Evolutionary conservation across 2,888 invertebrate genomes (phyloP), one percentile per base, ranked within the genome.

Genomic region (Melinaea menophilus): DNA sequence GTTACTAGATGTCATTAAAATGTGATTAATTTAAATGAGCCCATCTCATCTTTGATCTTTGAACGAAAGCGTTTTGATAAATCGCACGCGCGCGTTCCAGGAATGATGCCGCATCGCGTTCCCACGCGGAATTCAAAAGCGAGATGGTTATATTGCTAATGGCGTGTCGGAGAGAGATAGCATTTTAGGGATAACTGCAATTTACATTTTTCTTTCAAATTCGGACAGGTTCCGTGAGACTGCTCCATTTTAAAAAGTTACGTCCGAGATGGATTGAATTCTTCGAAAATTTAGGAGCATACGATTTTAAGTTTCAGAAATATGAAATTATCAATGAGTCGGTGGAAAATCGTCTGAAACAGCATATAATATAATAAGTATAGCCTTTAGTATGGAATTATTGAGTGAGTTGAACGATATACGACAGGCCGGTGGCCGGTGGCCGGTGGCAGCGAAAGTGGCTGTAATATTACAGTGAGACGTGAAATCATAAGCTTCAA

Each of bases 101-200:
- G 88, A 90, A 88, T 75, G 69, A 64, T 72, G 76, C 78, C 67
- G 78, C 84, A 82, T 83, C 85, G 76, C 76, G 79, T 89, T 90
- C 90, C 88, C 90, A 89, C 89, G 88, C 76, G 74, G 82, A 80
- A 84, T 82, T 83, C 76, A 71, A 79, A 75, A 70, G 51, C 73
- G 74, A 75, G 78, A 79, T 72, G 71, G 66, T 72, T 72, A 67
- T 74, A 73, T 67, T 66, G 68, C 69, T 72, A 68, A 64, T 66
- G 48, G 61, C 66, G 60, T 37, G 64, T 54, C 70, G 62, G 69
- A 78, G 70, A 58, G 72, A 72, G 77, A 78, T 63, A 54, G 56
- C 55, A 46, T 35, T 56, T 63, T 60, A 64, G 64, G 59, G 34
- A 56, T 55, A 51, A 46, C 48, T 63, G 71, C 72, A 81, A 82